These are phyloP conservation scores for Caenorhabditis remanei DNA, from an alignment of 1,140 invertebrate species.

Conservation along the genomic window DNA sequence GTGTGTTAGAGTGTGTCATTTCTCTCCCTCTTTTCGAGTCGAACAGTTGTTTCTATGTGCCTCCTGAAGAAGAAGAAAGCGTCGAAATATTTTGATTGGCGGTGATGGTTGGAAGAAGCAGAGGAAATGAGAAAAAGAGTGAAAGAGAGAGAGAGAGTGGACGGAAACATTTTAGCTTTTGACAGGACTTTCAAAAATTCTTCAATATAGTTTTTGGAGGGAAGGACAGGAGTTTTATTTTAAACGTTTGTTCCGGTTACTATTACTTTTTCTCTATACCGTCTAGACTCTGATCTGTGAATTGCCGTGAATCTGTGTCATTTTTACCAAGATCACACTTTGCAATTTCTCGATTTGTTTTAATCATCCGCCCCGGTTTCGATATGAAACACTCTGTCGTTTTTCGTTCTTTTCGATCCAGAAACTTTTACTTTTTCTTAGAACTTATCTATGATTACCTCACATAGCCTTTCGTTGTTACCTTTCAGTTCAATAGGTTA, in stretches of 20 bases:
- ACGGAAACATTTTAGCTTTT: not conserved
- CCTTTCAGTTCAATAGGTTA: no score
- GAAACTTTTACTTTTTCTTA: no score
- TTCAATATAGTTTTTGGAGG: not conserved
- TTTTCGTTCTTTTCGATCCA: no score
- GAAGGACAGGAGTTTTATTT: not conserved
- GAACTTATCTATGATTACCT: no score
- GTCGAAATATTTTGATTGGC: slow-evolving; percentile 51
- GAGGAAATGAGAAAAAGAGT: not conserved
- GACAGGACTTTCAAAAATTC: not conserved
- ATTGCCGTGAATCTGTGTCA: no score
- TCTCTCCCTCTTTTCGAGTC: not conserved
- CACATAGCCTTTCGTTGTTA: no score
- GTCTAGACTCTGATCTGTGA: no score
- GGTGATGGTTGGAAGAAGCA: not conserved
- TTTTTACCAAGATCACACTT: no score
- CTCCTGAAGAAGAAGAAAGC: not conserved
- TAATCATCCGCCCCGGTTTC: no score
- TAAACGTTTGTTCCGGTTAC: not conserved
- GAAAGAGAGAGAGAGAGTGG: not conserved
- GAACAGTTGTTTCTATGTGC: slow-evolving; percentile 24
- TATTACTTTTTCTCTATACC: no score
- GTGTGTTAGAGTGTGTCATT: not conserved
- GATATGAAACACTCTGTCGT: no score
- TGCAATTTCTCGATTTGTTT: no score